Base-by-base conservation (phyloP, 2,888 invertebrate genomes). In the Ormia ochracea region DNA sequence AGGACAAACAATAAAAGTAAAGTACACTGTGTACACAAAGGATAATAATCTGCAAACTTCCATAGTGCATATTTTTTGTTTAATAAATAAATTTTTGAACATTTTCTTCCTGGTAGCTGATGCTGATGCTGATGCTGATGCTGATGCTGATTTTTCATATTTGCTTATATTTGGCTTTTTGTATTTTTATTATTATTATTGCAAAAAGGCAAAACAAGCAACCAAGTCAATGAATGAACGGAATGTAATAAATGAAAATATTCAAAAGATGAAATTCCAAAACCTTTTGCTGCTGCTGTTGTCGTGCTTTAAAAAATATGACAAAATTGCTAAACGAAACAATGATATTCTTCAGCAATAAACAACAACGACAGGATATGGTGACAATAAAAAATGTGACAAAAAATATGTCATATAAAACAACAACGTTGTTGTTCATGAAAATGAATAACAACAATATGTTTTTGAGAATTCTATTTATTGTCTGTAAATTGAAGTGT, bases 161-260 rank as follows among this genome's bases (percentile, higher is more conserved):
- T 17, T 41, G n/a, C n/a, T 41, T 17, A 14, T 2, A 14, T 3
- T n/a, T 12, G n/a, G 1, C 28, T 23, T 48, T 19, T 9, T 45
- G 10, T 45, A 5, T 41, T 3, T 17, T 5, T 48, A 3, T 48
- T 48, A 19, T 19, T 52, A 61, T 61, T 21, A 52, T 36, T 68
- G 45, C 10, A 50, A 70, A 66, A 31, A 63, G n/a, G 68, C 54
- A 41, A 68, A 63, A 31, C n/a, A 50, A 31, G 26, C n/a, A 50
- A 31, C 23, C 36, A 19, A 28, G 14, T 50, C 26, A 50, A 50
- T 63, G 69, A 48, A 56, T 75, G 79, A 75, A 75, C 68, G 80
- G 76, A 80, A 80, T 80, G 76, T 68, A 76, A 80, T 80, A 76
- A 80, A 80, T 68, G 80, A 76, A 76, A 78, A 80, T 76, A 73